These are phyloP conservation scores for Alectoris magna DNA, from an alignment of 2,797 vertebrate genomes.

Conservation along the genomic window DNA sequence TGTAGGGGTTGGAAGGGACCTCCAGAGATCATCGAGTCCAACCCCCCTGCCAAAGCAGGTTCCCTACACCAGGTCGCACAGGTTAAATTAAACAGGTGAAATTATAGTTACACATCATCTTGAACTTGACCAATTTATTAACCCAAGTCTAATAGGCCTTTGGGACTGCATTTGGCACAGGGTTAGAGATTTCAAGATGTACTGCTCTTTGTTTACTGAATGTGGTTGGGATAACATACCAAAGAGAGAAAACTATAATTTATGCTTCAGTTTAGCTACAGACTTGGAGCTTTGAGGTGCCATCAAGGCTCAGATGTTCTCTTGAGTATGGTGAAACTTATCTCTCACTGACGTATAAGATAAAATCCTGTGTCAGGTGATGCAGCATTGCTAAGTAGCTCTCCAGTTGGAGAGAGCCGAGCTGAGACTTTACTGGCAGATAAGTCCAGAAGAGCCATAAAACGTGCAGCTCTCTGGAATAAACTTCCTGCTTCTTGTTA, in stretches of 20 bases:
- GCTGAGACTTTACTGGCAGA: neutral
- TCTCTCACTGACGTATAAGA: neutral
- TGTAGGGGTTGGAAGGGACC: too few relatives aligned
- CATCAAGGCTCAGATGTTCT: neutral
- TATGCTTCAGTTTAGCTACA: neutral
- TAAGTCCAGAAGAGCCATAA: neutral
- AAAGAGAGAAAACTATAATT: neutral
- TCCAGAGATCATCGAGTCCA: too few relatives aligned
- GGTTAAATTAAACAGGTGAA: neutral
- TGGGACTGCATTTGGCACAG: neutral
- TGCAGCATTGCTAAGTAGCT: neutral
- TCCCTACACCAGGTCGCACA: too few relatives aligned
- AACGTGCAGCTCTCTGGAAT: neutral
- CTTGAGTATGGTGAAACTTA: neutral
- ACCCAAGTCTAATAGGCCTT: neutral
- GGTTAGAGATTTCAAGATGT: conserved; percentile 14
- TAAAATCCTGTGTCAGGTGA: neutral
- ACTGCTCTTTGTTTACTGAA: conserved; percentile 29
- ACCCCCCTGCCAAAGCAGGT: too few relatives aligned
- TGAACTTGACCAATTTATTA: neutral
- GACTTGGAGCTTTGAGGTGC: neutral
- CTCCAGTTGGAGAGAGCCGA: neutral
- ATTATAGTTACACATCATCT: neutral
- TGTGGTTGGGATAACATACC: neutral
- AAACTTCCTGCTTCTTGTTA: neutral